Percentiles rank a stretch among this genome's conserved stretches.
Conservation (phyloP, 2,113 vertebrate species). For the Aptenodytes patagonicus region DNA sequence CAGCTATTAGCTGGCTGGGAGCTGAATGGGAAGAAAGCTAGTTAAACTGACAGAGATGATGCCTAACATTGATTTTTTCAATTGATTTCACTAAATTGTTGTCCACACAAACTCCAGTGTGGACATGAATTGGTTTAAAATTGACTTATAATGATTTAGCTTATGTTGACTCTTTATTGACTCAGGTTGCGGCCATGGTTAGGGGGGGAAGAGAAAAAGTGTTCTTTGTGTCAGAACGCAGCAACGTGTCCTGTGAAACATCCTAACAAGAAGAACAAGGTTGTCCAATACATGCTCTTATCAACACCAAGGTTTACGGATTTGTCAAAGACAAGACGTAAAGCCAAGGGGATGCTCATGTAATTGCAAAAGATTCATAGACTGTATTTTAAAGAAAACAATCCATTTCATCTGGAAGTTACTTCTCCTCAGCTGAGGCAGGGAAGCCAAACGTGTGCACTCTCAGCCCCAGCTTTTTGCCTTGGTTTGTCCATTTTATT, state of each 20-base stretch:
- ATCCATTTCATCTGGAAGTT: not conserved
- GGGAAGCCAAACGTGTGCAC: not conserved
- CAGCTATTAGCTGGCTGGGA: not conserved
- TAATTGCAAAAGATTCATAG: not conserved
- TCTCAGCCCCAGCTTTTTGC: not conserved
- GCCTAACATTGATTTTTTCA: slow-evolving; percentile 41
- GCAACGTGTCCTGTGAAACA: not conserved
- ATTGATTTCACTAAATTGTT: slow-evolving; percentile 43
- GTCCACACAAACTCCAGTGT: not conserved
- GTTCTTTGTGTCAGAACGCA: not conserved
- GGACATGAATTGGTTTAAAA: slow-evolving; percentile 29
- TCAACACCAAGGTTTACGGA: not conserved
- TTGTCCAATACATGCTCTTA: not conserved
- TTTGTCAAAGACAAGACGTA: not conserved
- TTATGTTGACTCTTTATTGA: not conserved
- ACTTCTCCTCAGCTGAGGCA: not conserved
- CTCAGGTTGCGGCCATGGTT: not conserved
- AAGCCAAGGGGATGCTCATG: not conserved
- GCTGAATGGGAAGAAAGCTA: not conserved
- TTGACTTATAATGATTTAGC: slow-evolving; percentile 31
- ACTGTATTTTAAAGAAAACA: not conserved
- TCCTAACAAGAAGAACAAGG: not conserved
- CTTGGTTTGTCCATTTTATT: not conserved
- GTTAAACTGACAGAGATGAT: slow-evolving; percentile 16
- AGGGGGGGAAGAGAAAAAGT: too few species aligned